These are phyloP conservation scores for Tryphoninae sp. DNA, from an alignment of 2,888 invertebrate genomes.

Conservation along the genomic window DNA sequence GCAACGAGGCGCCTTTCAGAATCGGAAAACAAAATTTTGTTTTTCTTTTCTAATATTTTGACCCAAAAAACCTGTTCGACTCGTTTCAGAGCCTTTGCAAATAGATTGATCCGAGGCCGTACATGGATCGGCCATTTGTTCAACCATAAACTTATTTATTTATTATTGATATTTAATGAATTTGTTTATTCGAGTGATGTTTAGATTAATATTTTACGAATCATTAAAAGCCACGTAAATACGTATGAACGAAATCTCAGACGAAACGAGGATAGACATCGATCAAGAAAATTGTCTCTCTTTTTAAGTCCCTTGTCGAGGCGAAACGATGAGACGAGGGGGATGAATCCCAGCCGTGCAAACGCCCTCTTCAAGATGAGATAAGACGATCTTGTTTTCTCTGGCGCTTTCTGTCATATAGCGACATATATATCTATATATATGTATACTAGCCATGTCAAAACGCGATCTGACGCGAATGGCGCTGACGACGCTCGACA, in stretches of 20 bases:
- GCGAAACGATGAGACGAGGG: slow-evolving; percentile 18
- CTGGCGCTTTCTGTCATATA: slow-evolving; percentile 25
- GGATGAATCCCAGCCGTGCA: slow-evolving; percentile 30
- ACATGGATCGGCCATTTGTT: no score
- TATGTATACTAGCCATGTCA: slow-evolving; percentile 6
- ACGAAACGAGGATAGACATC: slow-evolving; percentile 21
- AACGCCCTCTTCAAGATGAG: slow-evolving; percentile 44
- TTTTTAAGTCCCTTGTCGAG: slow-evolving; percentile 13
- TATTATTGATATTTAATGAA: not conserved
- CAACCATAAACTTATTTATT: not conserved
- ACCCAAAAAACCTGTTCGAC: not conserved
- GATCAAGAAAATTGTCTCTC: slow-evolving; percentile 16
- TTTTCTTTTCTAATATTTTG: not conserved
- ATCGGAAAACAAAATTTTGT: not conserved
- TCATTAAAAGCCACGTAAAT: not conserved
- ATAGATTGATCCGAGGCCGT: not conserved
- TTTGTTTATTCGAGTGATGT: not conserved
- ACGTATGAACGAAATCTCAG: slow-evolving; percentile 3
- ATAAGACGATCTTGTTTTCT: slow-evolving; percentile 44
- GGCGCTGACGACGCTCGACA: slow-evolving; percentile 43
- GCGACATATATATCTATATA: not conserved
- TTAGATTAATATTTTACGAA: no score
- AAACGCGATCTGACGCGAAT: slow-evolving; percentile 42
- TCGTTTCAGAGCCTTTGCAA: not conserved
- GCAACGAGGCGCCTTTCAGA: not conserved